Evolutionary conservation across 2,113 vertebrate species (phyloP).

Genomic region (Hypomesus transpacificus): DNA sequence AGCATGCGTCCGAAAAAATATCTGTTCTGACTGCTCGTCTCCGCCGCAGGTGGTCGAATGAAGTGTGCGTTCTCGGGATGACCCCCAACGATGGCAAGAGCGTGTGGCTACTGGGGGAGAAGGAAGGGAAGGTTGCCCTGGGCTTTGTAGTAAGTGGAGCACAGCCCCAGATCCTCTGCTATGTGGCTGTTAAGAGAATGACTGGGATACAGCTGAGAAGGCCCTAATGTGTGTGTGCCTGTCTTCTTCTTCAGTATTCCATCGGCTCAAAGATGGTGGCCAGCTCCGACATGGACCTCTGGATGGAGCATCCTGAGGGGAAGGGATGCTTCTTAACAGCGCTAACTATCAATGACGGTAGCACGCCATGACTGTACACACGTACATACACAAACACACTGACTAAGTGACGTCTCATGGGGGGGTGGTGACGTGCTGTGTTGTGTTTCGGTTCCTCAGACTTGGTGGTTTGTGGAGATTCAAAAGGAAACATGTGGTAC

Average conservation of each 20-base stretch:
- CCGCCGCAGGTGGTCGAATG: not conserved
- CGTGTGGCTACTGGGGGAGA: slow-evolving; percentile 57
- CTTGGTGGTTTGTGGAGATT: slow-evolving; percentile 68
- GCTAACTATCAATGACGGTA: too few species aligned
- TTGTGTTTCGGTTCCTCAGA: slow-evolving; percentile 42
- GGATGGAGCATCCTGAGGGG: too few species aligned
- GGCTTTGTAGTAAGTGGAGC: slow-evolving; percentile 57
- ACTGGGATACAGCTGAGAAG: too few species aligned
- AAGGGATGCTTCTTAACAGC: too few species aligned
- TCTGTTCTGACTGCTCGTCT: slow-evolving; percentile 6
- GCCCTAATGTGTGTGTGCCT: too few species aligned
- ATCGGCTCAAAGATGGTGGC: too few species aligned
- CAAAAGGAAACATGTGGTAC: slow-evolving; percentile 71
- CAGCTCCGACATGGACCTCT: too few species aligned
- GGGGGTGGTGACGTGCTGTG: not conserved
- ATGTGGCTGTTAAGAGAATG: not conserved
- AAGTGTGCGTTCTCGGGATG: not conserved
- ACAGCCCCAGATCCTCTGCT: not conserved
- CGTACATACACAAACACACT: not conserved
- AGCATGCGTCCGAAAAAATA: not conserved
- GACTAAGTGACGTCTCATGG: not conserved
- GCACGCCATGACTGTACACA: not conserved
- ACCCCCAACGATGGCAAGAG: slow-evolving; percentile 54
- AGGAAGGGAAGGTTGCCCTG: rapidly evolving
- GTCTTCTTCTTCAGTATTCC: too few species aligned